Evolutionary conservation across 2,113 vertebrate species (phyloP).

Genomic region (Puntigrus tetrazona): DNA sequence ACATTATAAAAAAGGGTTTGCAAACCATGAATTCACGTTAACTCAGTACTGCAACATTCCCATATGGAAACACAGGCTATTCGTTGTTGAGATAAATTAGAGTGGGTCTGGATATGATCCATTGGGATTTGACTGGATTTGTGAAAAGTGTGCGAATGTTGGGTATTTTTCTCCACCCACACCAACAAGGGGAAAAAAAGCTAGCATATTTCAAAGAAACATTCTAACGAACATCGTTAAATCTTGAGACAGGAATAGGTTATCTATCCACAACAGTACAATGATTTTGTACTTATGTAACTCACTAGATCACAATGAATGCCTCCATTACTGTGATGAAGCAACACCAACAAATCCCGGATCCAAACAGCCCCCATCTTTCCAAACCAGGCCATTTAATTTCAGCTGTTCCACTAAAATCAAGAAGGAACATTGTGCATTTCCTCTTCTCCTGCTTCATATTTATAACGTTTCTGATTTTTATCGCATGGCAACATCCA

Average conservation of each 20-base stretch:
- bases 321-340: neutral
- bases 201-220: neutral
- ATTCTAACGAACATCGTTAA: neutral
- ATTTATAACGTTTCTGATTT: conserved; percentile 1
- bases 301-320: neutral
- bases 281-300: neutral
- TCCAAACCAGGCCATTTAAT: neutral
- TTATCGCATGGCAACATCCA: neutral
- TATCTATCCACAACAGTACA: neutral
- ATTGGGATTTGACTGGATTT: conserved; percentile 7
- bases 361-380: neutral
- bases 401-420: neutral
- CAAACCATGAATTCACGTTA: neutral
- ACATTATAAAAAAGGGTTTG: neutral
- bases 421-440: neutral
- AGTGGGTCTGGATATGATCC: neutral
- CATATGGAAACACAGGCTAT: neutral
- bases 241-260: neutral
- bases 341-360: neutral
- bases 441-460: neutral
- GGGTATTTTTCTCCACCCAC: neutral
- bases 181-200: neutral
- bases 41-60: neutral
- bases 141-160: neutral
- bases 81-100: neutral